Base-by-base conservation (phyloP, 2,888 invertebrate genomes). In the Liposcelis brunnea region DNA sequence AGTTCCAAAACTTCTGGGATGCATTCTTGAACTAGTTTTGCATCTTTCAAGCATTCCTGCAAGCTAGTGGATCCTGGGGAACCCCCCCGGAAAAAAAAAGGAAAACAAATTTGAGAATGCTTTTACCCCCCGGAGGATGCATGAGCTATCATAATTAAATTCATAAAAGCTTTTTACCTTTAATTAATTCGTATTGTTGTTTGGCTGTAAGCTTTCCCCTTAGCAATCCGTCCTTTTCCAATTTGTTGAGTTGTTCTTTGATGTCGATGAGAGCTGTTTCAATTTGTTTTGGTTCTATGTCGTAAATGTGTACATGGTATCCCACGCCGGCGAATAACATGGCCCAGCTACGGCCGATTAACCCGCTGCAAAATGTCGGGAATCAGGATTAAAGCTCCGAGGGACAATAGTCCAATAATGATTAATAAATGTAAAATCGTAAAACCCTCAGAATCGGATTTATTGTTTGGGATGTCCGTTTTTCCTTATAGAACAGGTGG, bases 291-390 rank as follows among this genome's bases (percentile, higher is more conserved):
- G 76, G 71, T 32, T 81, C 67, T 44, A 86, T 79, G 57, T 97
- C 97, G 60, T 77, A 95, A 42, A 97, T 68, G 11, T 71, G 70
- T 21, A 95, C 94, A 59, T 80, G 71, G 62, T 93, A 94, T 8
- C 93, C 94, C 4, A 80, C 86, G 7, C 86, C 78, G 0, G 91
- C 91, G 63, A 93, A 97, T 31, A 95, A 69, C 91, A 95, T 94
- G 0, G 94, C 84, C 91, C 93, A 97, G 55, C 93, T 93, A 46
- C 87, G 75, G 2, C 95, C 97, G 55, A 97, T 94, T 44, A 95
- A 68, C 2, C 97, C 97, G 61, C 94, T 95, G 62, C 42, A 68
- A 71, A 49, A 47, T 7, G 35, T 7, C 31, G 34, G 8, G 32
- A 26, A 34, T 12, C 33, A 44, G 19, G 6, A 40, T 36, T 31